These are phyloP conservation scores for Crematogaster levior DNA, from an alignment of 2,888 invertebrate species.

Conservation along the genomic window DNA sequence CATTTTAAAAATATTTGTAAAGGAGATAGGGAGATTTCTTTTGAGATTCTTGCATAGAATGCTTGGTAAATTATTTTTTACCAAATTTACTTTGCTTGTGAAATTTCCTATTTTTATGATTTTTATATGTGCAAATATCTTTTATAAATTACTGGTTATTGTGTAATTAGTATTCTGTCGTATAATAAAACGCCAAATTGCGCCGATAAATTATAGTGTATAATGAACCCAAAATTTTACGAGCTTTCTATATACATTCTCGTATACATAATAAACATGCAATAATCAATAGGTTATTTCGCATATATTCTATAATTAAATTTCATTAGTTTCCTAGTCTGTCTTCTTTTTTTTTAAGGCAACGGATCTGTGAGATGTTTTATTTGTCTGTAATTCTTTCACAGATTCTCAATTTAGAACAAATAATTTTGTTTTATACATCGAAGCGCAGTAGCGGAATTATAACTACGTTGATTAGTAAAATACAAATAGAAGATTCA, in stretches of 20 bases:
- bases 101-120: neutral
- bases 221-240: neutral
- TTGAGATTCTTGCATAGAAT: neutral
- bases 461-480: neutral
- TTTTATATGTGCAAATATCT: neutral
- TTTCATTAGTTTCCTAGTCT: neutral
- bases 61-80: neutral
- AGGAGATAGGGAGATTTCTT: neutral
- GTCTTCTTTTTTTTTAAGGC: neutral
- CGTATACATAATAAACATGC: neutral
- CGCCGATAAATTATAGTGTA: neutral
- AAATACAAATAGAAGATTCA: neutral
- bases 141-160: neutral
- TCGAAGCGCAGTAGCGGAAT: neutral
- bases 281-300: neutral
- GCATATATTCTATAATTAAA: neutral
- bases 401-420: neutral
- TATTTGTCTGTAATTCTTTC: neutral
- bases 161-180: neutral
- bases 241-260: neutral
- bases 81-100: neutral
- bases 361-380: neutral
- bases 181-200: conserved; percentile 14
- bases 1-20: neutral
- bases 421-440: neutral